Evolutionary conservation across 2,797 vertebrate genomes (phyloP), one percentile per base, ranked within the genome.

Genomic region (Poecilia picta): DNA sequence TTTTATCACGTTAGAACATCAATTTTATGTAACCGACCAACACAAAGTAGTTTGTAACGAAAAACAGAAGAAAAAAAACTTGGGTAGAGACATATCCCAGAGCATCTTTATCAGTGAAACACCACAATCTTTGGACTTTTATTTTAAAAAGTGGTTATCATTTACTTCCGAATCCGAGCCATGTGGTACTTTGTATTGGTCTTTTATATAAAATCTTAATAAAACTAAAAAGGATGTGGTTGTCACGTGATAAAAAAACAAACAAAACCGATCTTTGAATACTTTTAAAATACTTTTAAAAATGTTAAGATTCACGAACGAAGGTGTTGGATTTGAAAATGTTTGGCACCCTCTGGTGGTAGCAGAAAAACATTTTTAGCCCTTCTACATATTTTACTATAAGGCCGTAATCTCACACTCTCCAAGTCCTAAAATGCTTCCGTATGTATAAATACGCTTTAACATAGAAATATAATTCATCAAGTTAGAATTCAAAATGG

Each of bases 311-410:
- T 36, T 23, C 47, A 51, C 6, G 6, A 70, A 0, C 8, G 25
- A 68, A 68, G 23, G 23, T 70, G 36, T 10, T 45, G 8, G 45
- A 71, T 59, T 76, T 59, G 45, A 12, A 78, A 23, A 47, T 59
- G 5, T 85, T 73, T 81, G 70, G 66, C 74, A 4, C 73, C 83
- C 76, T 75, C 79, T 81, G 23, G 57, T 84, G 79, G 76, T 28
- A 47, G 33, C 6, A 47, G 31, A 8, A 68, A 68, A 70, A 47
- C 18, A 11, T 31, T 15, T 59, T n/a, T 28, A n/a, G 20, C 43
- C 12, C 3, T 2, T 33, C 5, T 16, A 55, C 36, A 39, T 25
- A 46, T 39, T 73, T 8, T 36, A 7, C 31, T 64, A 16, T 64
- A 18, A 18, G 31, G 39, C 18, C 18, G 20, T 39, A 11, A 36